These are phyloP conservation scores for Eupleurogrammus muticus DNA, from an alignment of 2,797 vertebrate species.

Conservation along the genomic window DNA sequence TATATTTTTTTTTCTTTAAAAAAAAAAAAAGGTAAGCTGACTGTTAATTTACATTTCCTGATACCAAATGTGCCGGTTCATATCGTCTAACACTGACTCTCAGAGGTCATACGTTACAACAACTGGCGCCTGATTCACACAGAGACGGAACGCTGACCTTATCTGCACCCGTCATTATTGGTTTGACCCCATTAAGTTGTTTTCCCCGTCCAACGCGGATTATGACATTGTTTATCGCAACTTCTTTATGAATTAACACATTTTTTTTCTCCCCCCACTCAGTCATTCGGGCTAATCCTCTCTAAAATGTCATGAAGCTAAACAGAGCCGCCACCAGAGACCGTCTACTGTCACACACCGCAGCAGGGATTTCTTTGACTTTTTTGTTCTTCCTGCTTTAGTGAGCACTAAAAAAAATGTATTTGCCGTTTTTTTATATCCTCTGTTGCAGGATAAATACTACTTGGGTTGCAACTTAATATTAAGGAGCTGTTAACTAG, in stretches of 20 bases:
- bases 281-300: slow-evolving; percentile 63
- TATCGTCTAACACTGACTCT: slow-evolving; percentile 3
- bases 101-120: slow-evolving; percentile 13
- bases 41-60: neutral
- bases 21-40: neutral
- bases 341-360: slow-evolving; percentile 35
- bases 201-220: slow-evolving; percentile 58
- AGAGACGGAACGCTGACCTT: slow-evolving; percentile 24
- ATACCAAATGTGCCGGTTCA: slow-evolving; percentile 8
- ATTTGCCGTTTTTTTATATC: slow-evolving; percentile 51
- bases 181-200: slow-evolving; percentile 69
- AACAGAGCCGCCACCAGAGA: slow-evolving; percentile 47
- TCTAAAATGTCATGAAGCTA: slow-evolving; percentile 65
- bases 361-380: slow-evolving; percentile 47
- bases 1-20: neutral
- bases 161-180: slow-evolving; percentile 37
- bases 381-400: slow-evolving; percentile 52
- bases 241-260: slow-evolving; percentile 56
- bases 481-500: slow-evolving; percentile 41
- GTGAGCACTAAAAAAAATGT: slow-evolving; percentile 22
- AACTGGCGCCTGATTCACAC: slow-evolving; percentile 5
- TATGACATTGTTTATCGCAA: slow-evolving; percentile 66
- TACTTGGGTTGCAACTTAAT: slow-evolving; percentile 45
- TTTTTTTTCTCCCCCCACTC: slow-evolving; percentile 42
- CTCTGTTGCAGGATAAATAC: slow-evolving; percentile 28